Conservation (phyloP, 2,888 invertebrate species). For the Netelia fuscicornis region DNA sequence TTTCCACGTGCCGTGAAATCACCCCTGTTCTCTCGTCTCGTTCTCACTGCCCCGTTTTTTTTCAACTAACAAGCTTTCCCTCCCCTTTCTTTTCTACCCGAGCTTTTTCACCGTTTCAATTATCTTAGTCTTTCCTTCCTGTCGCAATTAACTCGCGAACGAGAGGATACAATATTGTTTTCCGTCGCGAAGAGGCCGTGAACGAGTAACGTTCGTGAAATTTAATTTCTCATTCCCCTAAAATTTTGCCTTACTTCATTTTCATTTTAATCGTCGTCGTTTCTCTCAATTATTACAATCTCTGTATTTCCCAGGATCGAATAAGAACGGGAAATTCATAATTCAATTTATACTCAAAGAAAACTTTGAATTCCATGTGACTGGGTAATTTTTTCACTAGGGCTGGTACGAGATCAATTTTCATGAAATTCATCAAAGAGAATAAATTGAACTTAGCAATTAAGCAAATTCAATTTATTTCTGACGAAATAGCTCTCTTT, state of each 20-base stretch:
- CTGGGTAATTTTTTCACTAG: no score
- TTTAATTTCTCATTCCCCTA: not conserved
- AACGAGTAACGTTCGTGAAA: not conserved
- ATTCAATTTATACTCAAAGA: not conserved
- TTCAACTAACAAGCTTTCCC: conserved; percentile 16
- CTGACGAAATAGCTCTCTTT: no score
- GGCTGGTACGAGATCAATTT: no score
- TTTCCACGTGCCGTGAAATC: conserved; percentile 52
- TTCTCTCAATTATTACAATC: not conserved
- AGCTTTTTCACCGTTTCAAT: conserved; percentile 15
- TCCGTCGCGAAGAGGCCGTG: not conserved
- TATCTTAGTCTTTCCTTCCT: not conserved
- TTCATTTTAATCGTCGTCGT: not conserved
- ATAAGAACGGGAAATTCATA: not conserved
- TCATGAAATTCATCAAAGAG: no score
- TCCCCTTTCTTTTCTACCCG: not conserved
- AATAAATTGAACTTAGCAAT: no score
- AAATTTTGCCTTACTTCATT: not conserved
- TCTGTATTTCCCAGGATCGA: not conserved
- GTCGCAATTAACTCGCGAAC: not conserved
- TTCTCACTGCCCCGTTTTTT: conserved; percentile 19
- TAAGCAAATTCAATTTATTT: no score
- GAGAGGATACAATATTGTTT: not conserved
- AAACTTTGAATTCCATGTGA: not conserved
- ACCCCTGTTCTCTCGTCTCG: conserved; percentile 26